phyloP scores from a whole-genome alignment of 2,797 vertebrate genomes.

The Periophthalmus magnuspinnatus region DNA sequence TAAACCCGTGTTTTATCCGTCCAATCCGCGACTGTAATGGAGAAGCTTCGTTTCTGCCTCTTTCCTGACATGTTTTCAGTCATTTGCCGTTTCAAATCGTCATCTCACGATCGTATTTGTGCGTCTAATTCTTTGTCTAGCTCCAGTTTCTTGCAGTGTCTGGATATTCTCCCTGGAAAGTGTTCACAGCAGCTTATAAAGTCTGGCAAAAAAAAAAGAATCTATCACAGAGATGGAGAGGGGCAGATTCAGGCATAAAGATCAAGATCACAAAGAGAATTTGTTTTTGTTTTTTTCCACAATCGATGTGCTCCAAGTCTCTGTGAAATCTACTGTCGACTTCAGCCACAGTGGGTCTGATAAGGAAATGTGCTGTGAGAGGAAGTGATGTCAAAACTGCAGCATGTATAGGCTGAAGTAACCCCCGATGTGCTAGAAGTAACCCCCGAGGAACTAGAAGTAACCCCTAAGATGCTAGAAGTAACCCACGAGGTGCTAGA shows the following conservation, averaged over 20 bases:
- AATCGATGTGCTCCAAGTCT: neutral
- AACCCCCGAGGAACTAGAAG: no score
- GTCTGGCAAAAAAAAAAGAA: slow-evolving; percentile 11
- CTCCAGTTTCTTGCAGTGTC: neutral
- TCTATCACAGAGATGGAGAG: slow-evolving; percentile 16
- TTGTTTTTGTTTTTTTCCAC: neutral
- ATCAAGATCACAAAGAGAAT: neutral
- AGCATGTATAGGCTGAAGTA: neutral
- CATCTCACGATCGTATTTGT: neutral
- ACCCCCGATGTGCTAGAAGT: neutral
- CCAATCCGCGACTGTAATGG: no score
- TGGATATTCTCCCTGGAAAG: neutral
- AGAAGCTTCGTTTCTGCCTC: no score
- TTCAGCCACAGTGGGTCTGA: neutral
- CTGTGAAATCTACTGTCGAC: neutral
- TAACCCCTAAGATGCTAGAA: no score
- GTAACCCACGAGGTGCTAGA: no score
- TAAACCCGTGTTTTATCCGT: no score
- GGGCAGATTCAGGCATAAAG: slow-evolving; percentile 9
- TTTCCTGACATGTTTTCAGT: no score
- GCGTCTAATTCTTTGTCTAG: neutral
- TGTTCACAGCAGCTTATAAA: neutral
- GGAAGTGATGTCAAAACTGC: slow-evolving; percentile 4
- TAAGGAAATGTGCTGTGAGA: neutral
- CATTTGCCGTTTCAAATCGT: no score